Percentiles rank a stretch among this genome's conserved stretches.
phyloP scores from a whole-genome alignment of 2,888 invertebrate genomes.

The Shargacucullia verbasci region DNA sequence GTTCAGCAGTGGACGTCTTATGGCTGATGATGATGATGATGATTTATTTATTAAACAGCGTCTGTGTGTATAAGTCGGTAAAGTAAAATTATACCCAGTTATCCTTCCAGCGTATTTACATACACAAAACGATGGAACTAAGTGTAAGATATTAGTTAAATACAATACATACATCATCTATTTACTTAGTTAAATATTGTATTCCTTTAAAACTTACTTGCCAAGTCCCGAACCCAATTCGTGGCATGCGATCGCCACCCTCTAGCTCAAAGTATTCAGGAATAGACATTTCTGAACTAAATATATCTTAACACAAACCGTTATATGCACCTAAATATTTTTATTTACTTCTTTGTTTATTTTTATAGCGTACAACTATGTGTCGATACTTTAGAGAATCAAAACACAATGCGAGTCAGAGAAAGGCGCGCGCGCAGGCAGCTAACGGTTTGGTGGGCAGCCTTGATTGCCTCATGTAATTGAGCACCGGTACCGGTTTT shows the following conservation, averaged over 20 bases:
- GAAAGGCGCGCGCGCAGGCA: constrained; percentile 51
- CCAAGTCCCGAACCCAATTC: constrained; percentile 94
- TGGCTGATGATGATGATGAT: no score
- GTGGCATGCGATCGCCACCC: constrained; percentile 91
- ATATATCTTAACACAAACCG: constrained; percentile 3
- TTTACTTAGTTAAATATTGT: background rate
- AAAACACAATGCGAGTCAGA: constrained; percentile 60
- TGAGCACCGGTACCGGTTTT: constrained; percentile 53
- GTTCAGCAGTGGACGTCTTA: no score
- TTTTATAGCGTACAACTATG: constrained; percentile 18
- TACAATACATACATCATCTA: no score
- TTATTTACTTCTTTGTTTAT: constrained; percentile 16
- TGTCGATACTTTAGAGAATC: constrained; percentile 54
- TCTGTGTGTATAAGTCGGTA: no score
- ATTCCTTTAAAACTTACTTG: constrained; percentile 88
- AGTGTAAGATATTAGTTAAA: no score
- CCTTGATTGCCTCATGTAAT: constrained; percentile 50
- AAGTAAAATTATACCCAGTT: no score
- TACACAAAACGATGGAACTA: no score
- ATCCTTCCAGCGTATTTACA: no score
- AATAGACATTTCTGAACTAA: constrained; percentile 65
- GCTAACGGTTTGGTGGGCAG: constrained; percentile 41
- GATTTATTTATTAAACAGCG: no score
- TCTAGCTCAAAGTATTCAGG: constrained; percentile 74
- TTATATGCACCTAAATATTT: background rate